Evolutionary conservation across 2,888 invertebrate genomes (phyloP), one percentile per base, ranked within the genome.

Genomic region (Synanthedon formicaeformis): DNA sequence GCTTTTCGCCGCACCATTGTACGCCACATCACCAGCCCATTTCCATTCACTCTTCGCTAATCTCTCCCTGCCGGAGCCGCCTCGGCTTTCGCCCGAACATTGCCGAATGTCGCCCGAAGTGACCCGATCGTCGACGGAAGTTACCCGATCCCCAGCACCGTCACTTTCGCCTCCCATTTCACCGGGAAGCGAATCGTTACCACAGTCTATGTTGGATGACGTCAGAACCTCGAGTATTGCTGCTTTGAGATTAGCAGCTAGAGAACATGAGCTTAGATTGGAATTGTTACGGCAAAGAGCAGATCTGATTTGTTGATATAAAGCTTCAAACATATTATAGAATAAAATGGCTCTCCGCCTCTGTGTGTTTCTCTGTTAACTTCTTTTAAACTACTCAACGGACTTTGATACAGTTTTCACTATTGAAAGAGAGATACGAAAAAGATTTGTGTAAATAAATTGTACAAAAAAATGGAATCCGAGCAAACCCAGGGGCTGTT

Each of bases 21-120:
- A 87, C 71, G 81, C 84, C 2, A 77, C 83, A 51, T 81, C 86
- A 4, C 83, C 81, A 48, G 83, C 84, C 62, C 95, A 96, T 59
- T 96, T 96, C 79, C 96, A 96, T 78, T 95, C 93, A 10, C 88
- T 96, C 27, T 87, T 96, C 72, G 96, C 95, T 3, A 94, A 94
- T 68, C 90, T 95, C 50, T 91, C 93, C 41, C 91, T 90, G 64
- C 71, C 89, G 66, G 69, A 85, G 52, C 76, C 65, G 0, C 81
- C 77, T 1, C 79, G 89, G 12, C 67, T 84, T 0, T 79, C 81
- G 0, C 69, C 84, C 50, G 84, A 83, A 55, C 77, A 73, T 2
- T 70, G 77, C 41, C 70, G 67, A 58, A 56, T 70, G 18, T 69
- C 66, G 40, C 68, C 73, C 6, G 79, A 77, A 51, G 57, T 62